Evolutionary conservation across 2,888 invertebrate species (phyloP).

Genomic region (Drosophila dives): DNA sequence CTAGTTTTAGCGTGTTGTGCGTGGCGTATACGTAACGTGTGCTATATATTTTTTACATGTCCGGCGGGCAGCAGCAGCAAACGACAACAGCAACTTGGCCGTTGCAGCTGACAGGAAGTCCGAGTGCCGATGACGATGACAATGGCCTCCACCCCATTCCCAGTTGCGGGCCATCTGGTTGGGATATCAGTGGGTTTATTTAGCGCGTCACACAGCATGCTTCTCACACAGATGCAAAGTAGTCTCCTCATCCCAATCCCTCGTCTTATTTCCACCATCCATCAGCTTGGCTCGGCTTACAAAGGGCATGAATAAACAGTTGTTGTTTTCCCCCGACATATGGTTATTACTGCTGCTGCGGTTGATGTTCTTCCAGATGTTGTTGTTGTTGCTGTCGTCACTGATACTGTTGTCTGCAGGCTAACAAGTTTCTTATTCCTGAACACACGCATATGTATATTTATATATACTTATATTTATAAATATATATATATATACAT

Average conservation of each 20-base stretch:
- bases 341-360: constrained; percentile 27
- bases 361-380: constrained; percentile 14
- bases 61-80: constrained; percentile 50
- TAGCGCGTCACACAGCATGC: constrained; percentile 53
- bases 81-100: constrained; percentile 28
- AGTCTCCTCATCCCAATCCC: not conserved
- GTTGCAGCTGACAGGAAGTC: constrained; percentile 56
- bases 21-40: constrained; percentile 74
- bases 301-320: constrained; percentile 60
- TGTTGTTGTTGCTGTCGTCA: constrained; percentile 35
- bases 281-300: constrained; percentile 13
- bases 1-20: constrained; percentile 47
- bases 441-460: constrained; percentile 22
- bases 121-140: constrained; percentile 46
- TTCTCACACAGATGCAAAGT: constrained; percentile 35
- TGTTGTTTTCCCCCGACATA: constrained; percentile 5
- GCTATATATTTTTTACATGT: constrained; percentile 71
- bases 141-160: constrained; percentile 4
- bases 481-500: not conserved
- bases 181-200: constrained; percentile 55
- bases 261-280: not conserved
- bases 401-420: constrained; percentile 56
- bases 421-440: constrained; percentile 75
- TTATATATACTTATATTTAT: not conserved
- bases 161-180: not conserved